Percentiles rank a stretch among this genome's conserved stretches.
Evolutionary conservation across 2,797 vertebrate genomes (phyloP).

Genomic region (Hemibagrus guttatus): DNA sequence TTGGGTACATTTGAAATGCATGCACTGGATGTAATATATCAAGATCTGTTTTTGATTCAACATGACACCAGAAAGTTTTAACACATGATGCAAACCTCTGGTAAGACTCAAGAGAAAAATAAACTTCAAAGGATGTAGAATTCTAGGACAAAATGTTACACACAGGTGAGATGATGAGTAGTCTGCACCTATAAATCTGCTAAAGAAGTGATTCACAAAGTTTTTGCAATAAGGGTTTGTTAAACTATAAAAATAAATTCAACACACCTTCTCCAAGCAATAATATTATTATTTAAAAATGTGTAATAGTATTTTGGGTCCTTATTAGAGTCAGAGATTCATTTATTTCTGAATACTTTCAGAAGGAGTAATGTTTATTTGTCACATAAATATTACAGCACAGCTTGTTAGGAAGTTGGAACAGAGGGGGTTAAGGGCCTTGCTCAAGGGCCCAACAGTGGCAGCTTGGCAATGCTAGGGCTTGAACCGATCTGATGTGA

Average conservation of each 20-base stretch:
- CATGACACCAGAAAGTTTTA: not conserved
- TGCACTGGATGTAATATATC: not conserved
- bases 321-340: not conserved
- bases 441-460: no score
- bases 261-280: not conserved
- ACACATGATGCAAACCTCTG: not conserved
- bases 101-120: not conserved
- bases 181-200: not conserved
- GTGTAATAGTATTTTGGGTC: not conserved
- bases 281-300: not conserved
- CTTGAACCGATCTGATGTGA: no score
- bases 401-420: no score
- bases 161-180: not conserved
- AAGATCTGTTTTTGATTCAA: not conserved
- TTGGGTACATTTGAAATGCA: not conserved
- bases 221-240: not conserved
- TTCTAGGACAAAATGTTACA: not conserved
- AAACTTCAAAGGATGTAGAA: not conserved
- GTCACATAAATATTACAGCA: no score
- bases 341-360: not conserved
- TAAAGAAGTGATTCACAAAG: not conserved
- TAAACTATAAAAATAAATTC: not conserved
- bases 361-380: no score
- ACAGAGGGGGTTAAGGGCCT: no score
- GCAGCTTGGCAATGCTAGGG: no score